Evolutionary conservation across 2,113 vertebrate species (phyloP), one percentile per base, ranked within the genome.

Genomic region (Emydura subglobosa): DNA sequence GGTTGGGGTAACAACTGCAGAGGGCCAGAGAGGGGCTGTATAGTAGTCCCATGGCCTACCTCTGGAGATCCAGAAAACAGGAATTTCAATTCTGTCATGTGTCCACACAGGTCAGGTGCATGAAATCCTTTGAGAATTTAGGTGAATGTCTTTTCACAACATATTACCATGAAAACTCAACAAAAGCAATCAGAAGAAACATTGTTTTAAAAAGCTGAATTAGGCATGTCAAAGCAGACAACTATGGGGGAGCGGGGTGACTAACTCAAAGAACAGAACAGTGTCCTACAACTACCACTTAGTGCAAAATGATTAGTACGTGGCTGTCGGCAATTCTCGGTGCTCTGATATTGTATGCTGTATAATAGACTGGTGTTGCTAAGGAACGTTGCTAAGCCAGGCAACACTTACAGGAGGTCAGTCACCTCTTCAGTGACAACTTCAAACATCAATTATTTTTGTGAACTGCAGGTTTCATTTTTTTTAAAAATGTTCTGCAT

Each of bases 341-440:
- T 55, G n/a, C 12, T 79, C 54, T 81, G 82, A 83, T 79, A 42
- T 24, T 90, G 93, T 14, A 44, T 86, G 72, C 29, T 44, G 53
- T 83, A 57, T 96, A 95, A 93, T 85, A 91, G 50, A 50, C 85
- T 79, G 34, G 34, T 0, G 25, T 95, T 95, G 88, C 93, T 96
- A 95, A 90, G 91, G 79, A 39, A 85, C 57, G 81, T 95, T 96
- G 95, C 94, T 96, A 97, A 82, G 93, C 39, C 89, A 87, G 85
- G 34, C 39, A 94, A 92, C 50, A 55, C 81, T 79, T 2, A 53
- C 53, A 92, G 79, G 44, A 92, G 90, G 91, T 95, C 90, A 96
- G 39, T 0, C 39, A 90, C 61, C 89, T 88, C 76, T 89, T 88
- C 74, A 81, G 59, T 95, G 85, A 87, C 68, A 96, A 82, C 47